Evolutionary conservation across 2,797 vertebrate species (phyloP), one percentile per base, ranked within the genome.

Genomic region (Clangula hyemalis): DNA sequence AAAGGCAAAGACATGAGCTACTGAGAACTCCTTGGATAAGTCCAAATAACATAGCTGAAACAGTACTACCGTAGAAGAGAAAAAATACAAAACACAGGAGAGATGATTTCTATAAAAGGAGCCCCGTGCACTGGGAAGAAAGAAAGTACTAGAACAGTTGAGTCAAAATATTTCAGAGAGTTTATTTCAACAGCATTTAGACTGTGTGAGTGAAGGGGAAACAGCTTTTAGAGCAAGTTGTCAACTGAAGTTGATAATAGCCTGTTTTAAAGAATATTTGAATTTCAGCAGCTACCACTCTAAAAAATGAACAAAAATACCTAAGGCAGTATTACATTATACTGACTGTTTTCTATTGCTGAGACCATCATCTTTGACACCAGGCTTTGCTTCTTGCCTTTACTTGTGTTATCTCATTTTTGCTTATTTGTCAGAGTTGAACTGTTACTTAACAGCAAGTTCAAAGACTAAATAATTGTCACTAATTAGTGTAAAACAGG

Each of bases 81-180:
- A 81, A 75, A 75, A 86, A 64, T 22, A 84, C 54, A 78, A 73
- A 92, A 75, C 66, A 69, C 60, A 84, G 41, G 54, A 89, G 82
- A 73, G 15, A 49, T 39, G 13, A 93, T 86, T 92, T 85, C 70
- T 91, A 74, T 87, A 73, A 94, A 89, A 91, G 85, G 73, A 94
- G 87, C 30, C 34, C 27, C 6, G 1, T 80, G 54, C 73, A 64
- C 39, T 60, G 66, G 28, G 64, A 89, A 73, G 70, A 89, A 38
- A 73, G 73, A 85, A 89, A 68, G 51, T 81, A 39, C 87, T 56
- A 85, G 68, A 92, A 84, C 24, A 60, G 58, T 60, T 70, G 66
- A 93, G 60, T 88, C 66, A 81, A 53, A 92, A 70, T 90, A 70
- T 66, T 86, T 94, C 68, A 76, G 70, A 45, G 22, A 13, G 1